These are phyloP conservation scores for Argentina silus DNA, from an alignment of 2,797 vertebrate species.

Conservation along the genomic window DNA sequence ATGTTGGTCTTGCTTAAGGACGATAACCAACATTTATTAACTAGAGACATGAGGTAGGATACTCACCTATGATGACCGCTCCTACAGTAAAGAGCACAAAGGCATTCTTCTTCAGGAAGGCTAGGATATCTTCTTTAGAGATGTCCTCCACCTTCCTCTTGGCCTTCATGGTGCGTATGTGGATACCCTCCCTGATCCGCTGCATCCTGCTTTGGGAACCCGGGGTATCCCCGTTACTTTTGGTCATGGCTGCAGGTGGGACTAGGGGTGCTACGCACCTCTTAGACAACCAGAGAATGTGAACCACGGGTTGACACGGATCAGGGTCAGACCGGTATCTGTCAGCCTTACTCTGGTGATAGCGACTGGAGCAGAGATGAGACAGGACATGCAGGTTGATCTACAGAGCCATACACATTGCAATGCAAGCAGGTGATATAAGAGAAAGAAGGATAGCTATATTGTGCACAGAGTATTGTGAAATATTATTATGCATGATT, in stretches of 20 bases:
- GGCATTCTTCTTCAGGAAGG: constrained; percentile 90
- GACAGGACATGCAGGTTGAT: neutral
- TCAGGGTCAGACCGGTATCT: neutral
- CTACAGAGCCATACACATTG: neutral
- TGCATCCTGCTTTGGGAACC: constrained; percentile 84
- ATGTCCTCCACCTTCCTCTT: constrained; percentile 95
- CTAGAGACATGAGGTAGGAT: too few relatives aligned
- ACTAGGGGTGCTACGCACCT: constrained; percentile 11
- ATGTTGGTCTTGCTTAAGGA: too few relatives aligned
- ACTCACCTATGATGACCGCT: constrained; percentile 88
- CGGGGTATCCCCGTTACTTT: constrained; percentile 80
- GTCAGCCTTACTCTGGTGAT: constrained; percentile 9
- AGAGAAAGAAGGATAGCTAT: neutral
- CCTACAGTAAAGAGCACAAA: constrained; percentile 94
- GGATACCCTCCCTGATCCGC: constrained; percentile 89
- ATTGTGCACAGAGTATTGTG: neutral
- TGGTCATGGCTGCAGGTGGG: constrained; percentile 70
- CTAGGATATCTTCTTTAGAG: constrained; percentile 91
- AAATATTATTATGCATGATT: neutral
- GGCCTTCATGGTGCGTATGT: constrained; percentile 91
- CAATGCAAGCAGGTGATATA: neutral
- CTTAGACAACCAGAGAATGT: neutral
- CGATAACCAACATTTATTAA: too few relatives aligned
- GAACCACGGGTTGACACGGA: neutral
- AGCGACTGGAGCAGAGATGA: constrained; percentile 3